These are phyloP conservation scores for Jordanella pulchra DNA, from an alignment of 2,797 vertebrate genomes.

Conservation along the genomic window DNA sequence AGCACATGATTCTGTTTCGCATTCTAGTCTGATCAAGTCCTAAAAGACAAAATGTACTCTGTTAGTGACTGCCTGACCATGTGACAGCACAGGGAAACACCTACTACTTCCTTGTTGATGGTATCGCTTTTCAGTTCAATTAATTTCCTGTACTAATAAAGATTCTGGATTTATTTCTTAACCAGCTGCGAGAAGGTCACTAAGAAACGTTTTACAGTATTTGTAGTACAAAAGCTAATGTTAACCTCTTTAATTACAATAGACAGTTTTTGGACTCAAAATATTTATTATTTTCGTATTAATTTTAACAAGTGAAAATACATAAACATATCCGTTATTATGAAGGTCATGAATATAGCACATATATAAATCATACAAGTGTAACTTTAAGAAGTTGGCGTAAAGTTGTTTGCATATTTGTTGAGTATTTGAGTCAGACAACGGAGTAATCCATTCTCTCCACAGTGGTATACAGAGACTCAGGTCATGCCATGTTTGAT, in stretches of 20 bases:
- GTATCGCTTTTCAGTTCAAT: background rate
- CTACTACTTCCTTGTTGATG: too few relatives aligned
- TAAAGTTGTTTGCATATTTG: slow-evolving; percentile 35
- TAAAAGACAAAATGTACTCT: background rate
- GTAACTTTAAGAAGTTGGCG: slow-evolving; percentile 26
- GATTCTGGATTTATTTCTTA: background rate
- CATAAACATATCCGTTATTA: background rate
- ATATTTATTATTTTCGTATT: background rate
- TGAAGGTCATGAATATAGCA: slow-evolving; percentile 12
- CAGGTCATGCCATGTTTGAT: slow-evolving; percentile 66
- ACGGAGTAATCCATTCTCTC: slow-evolving; percentile 96
- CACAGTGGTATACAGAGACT: slow-evolving; percentile 86
- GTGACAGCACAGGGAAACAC: background rate
- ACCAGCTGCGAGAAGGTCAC: background rate
- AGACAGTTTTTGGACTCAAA: too few relatives aligned
- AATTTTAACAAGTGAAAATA: background rate
- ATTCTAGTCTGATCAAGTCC: background rate
- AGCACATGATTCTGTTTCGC: background rate
- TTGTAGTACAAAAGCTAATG: too few relatives aligned
- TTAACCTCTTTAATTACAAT: too few relatives aligned
- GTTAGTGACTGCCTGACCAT: background rate
- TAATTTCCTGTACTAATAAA: background rate
- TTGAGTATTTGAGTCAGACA: slow-evolving; percentile 62
- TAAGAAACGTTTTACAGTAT: too few relatives aligned
- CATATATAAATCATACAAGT: slow-evolving; percentile 23